Conservation (phyloP, 2,888 invertebrate species). For the Leptura quadrifasciata region DNA sequence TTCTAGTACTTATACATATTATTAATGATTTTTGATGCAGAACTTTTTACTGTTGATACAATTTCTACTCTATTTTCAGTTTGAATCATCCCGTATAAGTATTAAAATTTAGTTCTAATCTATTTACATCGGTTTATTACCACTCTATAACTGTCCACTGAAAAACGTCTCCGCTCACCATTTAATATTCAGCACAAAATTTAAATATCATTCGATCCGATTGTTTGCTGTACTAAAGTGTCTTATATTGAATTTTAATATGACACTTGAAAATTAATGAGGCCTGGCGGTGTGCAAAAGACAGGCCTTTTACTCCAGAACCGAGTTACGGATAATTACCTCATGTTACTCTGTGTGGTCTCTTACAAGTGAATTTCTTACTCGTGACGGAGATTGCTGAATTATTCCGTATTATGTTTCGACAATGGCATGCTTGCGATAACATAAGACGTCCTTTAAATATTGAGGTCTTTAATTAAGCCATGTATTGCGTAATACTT, state of each 20-base stretch:
- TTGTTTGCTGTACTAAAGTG: background rate
- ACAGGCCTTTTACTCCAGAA: conserved; percentile 27
- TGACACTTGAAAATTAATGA: conserved; percentile 38
- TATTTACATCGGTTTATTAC: no score
- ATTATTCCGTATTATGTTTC: conserved; percentile 55
- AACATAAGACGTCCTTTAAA: conserved; percentile 50
- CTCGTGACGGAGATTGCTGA: conserved; percentile 53
- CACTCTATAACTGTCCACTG: no score
- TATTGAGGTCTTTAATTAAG: conserved; percentile 48
- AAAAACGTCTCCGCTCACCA: no score
- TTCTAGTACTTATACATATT: no score
- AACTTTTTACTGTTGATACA: background rate
- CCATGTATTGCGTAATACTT: conserved; percentile 24
- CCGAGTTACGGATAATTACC: conserved; percentile 36
- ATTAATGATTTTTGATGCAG: background rate
- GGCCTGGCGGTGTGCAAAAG: conserved; percentile 19
- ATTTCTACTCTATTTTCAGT: no score
- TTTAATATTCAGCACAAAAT: no score
- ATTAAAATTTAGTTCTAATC: no score
- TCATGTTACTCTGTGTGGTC: conserved; percentile 18
- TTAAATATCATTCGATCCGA: no score
- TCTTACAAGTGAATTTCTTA: conserved; percentile 59
- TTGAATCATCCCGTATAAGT: no score
- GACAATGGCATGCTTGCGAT: conserved; percentile 50
- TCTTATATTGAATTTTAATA: conserved; percentile 30